A percentile compares a stretch with the other conserved stretches of the same genome.
Conservation (phyloP, 1,140 invertebrate genomes). For the Pentalonia nigronervosa region DNA sequence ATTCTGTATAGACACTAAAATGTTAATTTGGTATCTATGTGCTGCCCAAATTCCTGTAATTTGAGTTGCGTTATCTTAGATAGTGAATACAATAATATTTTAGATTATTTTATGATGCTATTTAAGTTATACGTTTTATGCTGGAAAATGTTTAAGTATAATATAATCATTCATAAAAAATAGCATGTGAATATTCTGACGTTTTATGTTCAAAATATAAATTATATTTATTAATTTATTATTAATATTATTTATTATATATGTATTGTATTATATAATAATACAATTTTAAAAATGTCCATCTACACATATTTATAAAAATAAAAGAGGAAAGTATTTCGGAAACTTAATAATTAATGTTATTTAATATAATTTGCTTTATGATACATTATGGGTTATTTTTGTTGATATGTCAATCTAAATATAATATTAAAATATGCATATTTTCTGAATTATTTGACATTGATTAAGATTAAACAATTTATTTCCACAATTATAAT, state of each 20-base stretch:
- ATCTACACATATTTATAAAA: neutral
- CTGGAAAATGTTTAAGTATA: neutral
- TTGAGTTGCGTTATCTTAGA: neutral
- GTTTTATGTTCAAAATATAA: neutral
- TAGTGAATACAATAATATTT: neutral
- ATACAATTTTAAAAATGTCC: neutral
- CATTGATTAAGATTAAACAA: neutral
- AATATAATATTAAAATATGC: too few species aligned
- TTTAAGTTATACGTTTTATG: neutral
- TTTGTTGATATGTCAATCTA: too few species aligned
- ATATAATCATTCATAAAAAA: neutral
- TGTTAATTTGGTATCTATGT: neutral
- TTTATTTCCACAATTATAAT: neutral
- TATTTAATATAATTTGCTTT: too few species aligned
- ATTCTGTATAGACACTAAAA: neutral
- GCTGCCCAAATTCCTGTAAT: neutral
- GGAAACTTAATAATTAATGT: too few species aligned
- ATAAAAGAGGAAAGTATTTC: too few species aligned
- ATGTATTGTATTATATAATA: too few species aligned
- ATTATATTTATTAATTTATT: too few species aligned
- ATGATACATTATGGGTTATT: too few species aligned
- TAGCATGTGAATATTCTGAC: neutral
- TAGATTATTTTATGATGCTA: neutral
- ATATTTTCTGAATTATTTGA: too few species aligned
- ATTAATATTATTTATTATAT: too few species aligned